Evolutionary conservation across 2,888 invertebrate species (phyloP).

Genomic region (Cyaniris semiargus): DNA sequence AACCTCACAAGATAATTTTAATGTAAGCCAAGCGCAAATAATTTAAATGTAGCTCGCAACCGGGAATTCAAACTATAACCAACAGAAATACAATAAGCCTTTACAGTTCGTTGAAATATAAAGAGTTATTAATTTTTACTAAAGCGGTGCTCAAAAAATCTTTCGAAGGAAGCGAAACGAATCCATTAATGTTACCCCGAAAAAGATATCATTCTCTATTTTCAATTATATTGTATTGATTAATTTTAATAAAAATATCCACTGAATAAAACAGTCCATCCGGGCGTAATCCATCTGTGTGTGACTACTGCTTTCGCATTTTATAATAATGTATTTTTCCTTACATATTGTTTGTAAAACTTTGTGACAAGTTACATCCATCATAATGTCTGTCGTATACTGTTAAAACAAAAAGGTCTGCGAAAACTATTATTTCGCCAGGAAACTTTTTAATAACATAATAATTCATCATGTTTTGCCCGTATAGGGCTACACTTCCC

Average conservation of each 20-base stretch:
- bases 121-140: neutral
- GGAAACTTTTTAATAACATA: conserved; percentile 19
- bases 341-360: neutral
- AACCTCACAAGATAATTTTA: neutral
- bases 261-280: no score
- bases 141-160: neutral
- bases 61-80: neutral
- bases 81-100: neutral
- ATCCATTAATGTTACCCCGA: no score
- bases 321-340: neutral
- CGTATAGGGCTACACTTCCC: neutral
- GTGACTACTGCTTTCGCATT: neutral
- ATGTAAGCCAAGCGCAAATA: conserved; percentile 19
- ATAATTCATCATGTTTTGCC: neutral
- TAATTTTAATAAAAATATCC: no score
- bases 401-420: conserved; percentile 16
- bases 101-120: conserved; percentile 2
- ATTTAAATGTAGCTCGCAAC: conserved; percentile 5
- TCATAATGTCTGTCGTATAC: conserved; percentile 22
- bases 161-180: neutral
- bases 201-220: no score
- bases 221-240: no score
- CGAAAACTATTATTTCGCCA: conserved; percentile 9
- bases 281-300: neutral
- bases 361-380: conserved; percentile 8